Conservation (phyloP, 2,888 invertebrate genomes). For the Idaea straminata region DNA sequence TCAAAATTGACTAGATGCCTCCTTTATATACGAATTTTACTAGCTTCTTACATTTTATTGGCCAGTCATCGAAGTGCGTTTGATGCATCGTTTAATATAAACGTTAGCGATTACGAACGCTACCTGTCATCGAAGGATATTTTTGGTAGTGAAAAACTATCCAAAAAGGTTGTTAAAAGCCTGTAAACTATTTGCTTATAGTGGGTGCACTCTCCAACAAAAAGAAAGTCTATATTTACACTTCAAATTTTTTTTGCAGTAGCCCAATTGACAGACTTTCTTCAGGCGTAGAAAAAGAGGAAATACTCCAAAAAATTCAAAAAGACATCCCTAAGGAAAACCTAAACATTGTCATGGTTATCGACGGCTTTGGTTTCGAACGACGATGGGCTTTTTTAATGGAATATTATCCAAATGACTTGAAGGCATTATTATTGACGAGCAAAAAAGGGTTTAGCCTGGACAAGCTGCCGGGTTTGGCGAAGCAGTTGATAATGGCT, state of each 20-base stretch:
- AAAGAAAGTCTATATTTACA: not conserved
- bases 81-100: too few species aligned
- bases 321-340: slow-evolving; percentile 34
- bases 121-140: too few species aligned
- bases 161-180: too few species aligned
- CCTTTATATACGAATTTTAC: too few species aligned
- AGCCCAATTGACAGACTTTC: slow-evolving; percentile 2
- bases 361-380: slow-evolving; percentile 33
- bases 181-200: too few species aligned
- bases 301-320: slow-evolving; percentile 40
- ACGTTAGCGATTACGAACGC: too few species aligned
- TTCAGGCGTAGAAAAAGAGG: slow-evolving; percentile 25
- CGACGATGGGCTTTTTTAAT: slow-evolving; percentile 45
- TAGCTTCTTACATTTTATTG: too few species aligned
- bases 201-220: too few species aligned
- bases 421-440: slow-evolving; percentile 36
- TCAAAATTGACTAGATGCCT: too few species aligned
- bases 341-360: slow-evolving; percentile 34
- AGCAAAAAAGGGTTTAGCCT: slow-evolving; percentile 41
- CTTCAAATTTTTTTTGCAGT: slow-evolving; percentile 20
- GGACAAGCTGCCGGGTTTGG: slow-evolving; percentile 41
- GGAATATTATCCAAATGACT: slow-evolving; percentile 53
- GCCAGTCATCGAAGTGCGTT: too few species aligned
- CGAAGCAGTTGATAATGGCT: slow-evolving; percentile 52
- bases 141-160: too few species aligned